Percentiles rank a stretch among this genome's conserved stretches.
Evolutionary conservation across 1,140 invertebrate species (phyloP).

Genomic region (Heliothis virescens): DNA sequence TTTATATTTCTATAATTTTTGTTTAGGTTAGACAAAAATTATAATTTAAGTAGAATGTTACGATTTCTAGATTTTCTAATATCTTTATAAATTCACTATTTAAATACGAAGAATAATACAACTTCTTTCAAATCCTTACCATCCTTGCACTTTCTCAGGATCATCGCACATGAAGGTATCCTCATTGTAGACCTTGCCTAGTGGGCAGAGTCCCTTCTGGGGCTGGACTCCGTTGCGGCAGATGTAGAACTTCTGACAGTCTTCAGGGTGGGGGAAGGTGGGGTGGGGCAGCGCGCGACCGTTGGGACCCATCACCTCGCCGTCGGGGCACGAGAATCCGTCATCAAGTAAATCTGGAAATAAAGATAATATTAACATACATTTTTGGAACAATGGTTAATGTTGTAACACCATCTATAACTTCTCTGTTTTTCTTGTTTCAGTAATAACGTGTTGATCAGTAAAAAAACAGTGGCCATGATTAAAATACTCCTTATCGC

Average conservation of each 20-base stretch:
- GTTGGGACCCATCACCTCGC: constrained; percentile 89
- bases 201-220: constrained; percentile 91
- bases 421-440: too few relatives aligned
- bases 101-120: too few relatives aligned
- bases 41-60: not conserved
- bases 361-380: too few relatives aligned
- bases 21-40: too few relatives aligned
- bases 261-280: constrained; percentile 92
- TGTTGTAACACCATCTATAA: too few relatives aligned
- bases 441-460: too few relatives aligned
- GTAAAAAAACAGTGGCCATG: not conserved
- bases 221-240: constrained; percentile 92
- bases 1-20: too few relatives aligned
- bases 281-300: constrained; percentile 91
- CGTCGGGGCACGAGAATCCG: constrained; percentile 92
- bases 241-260: constrained; percentile 95
- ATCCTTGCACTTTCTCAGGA: constrained; percentile 92
- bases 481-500: not conserved
- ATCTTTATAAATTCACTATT: too few relatives aligned
- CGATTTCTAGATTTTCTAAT: constrained; percentile 22
- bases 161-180: constrained; percentile 93
- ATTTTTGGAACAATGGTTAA: too few relatives aligned
- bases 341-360: constrained; percentile 89
- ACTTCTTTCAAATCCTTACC: constrained; percentile 86
- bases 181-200: constrained; percentile 93